Conservation (phyloP, 2,888 invertebrate species). For the Catocala sponsa region DNA sequence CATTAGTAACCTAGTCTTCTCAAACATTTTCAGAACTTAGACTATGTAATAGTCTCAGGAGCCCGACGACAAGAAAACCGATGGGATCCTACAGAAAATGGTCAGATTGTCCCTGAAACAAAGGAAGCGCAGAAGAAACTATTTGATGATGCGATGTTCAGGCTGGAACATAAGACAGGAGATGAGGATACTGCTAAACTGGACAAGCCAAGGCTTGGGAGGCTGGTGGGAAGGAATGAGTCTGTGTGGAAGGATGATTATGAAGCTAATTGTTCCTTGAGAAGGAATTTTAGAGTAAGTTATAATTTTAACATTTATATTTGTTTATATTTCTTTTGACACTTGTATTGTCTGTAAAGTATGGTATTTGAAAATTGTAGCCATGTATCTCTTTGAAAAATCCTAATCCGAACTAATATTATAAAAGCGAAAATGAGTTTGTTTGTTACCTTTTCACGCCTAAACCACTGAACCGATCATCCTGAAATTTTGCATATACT, state of each 20-base stretch:
- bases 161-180: constrained; percentile 96
- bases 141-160: constrained; percentile 99
- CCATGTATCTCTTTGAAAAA: no score
- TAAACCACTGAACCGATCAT: no score
- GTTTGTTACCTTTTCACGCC: no score
- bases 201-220: constrained; percentile 91
- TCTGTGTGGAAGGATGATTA: constrained; percentile 97
- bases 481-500: no score
- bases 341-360: no score
- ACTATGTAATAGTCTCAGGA: constrained; percentile 98
- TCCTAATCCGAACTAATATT: no score
- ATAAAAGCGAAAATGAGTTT: no score
- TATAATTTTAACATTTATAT: constrained; percentile 7
- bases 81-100: constrained; percentile 99
- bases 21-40: constrained; percentile 92
- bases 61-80: constrained; percentile 98
- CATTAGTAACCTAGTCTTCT: no score
- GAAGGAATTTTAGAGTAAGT: constrained; percentile 95
- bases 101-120: constrained; percentile 97
- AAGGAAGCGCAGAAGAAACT: constrained; percentile 96
- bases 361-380: no score
- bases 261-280: constrained; percentile 94
- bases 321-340: neutral
- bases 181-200: constrained; percentile 92
- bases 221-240: constrained; percentile 93